A percentile compares a stretch with the other conserved stretches of the same genome.
Evolutionary conservation across 2,797 vertebrate genomes (phyloP).

Genomic region (Artibeus lituratus): DNA sequence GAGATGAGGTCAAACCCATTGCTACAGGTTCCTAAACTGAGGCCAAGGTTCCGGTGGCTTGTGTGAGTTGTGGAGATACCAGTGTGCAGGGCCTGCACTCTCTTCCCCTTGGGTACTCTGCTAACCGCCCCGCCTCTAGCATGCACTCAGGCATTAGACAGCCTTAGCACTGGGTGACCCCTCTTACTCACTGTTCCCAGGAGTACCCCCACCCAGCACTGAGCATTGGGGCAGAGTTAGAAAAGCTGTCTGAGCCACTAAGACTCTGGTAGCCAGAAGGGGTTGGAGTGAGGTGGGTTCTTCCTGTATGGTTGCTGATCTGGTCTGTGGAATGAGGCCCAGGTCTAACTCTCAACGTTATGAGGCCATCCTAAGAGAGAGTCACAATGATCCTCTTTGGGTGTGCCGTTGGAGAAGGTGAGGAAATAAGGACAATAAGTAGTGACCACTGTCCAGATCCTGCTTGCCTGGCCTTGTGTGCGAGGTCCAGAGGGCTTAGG

Average conservation of each 20-base stretch:
- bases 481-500: neutral
- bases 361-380: neutral
- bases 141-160: rapidly evolving
- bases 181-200: neutral
- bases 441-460: neutral
- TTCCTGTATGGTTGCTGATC: neutral
- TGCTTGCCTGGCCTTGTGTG: neutral
- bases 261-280: neutral
- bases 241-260: neutral
- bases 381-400: neutral
- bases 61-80: neutral
- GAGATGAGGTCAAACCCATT: conserved; percentile 59
- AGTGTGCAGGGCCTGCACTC: neutral
- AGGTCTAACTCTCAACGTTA: neutral
- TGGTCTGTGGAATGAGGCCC: neutral
- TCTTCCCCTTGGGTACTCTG: neutral
- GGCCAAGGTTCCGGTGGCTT: neutral
- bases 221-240: neutral
- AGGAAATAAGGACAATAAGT: neutral
- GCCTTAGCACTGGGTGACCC: neutral
- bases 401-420: neutral
- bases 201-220: neutral
- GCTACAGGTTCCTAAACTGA: conserved; percentile 67
- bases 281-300: neutral
- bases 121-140: neutral